Evolutionary conservation across 2,888 invertebrate genomes (phyloP).

Genomic region (Drosophila mayaguana): DNA sequence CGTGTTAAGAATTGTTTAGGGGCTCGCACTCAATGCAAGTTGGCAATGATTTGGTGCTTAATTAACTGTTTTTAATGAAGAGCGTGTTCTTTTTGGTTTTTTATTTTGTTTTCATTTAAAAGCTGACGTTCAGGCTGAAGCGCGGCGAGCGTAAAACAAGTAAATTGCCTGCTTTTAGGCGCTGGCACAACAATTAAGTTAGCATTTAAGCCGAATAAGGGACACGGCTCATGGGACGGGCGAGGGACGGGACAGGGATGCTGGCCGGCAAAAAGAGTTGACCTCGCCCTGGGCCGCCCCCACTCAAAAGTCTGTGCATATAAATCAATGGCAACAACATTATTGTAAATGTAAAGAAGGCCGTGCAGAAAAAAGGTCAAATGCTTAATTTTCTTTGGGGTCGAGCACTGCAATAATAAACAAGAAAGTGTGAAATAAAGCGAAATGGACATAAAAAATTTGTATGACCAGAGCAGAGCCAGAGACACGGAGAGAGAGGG

Average conservation of each 20-base stretch:
- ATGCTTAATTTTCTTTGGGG: constrained; percentile 67
- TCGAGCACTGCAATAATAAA: constrained; percentile 72
- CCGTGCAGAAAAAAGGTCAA: constrained; percentile 64
- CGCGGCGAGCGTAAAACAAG: constrained; percentile 54
- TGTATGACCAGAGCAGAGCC: constrained; percentile 51
- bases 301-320: constrained; percentile 52
- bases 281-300: background rate
- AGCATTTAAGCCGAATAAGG: constrained; percentile 68
- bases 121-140: constrained; percentile 43
- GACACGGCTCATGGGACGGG: constrained; percentile 26
- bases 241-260: background rate
- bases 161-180: constrained; percentile 69
- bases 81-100: constrained; percentile 27
- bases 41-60: constrained; percentile 71
- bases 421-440: constrained; percentile 80
- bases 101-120: constrained; percentile 34
- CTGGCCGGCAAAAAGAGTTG: constrained; percentile 8
- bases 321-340: constrained; percentile 82
- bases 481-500: constrained; percentile 7
- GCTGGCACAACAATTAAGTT: constrained; percentile 74
- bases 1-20: constrained; percentile 1
- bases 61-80: constrained; percentile 74
- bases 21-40: constrained; percentile 55
- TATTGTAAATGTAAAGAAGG: constrained; percentile 59
- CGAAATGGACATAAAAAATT: constrained; percentile 78